These are phyloP conservation scores for Trichoplusia ni DNA, from an alignment of 1,140 invertebrate species.

Conservation along the genomic window DNA sequence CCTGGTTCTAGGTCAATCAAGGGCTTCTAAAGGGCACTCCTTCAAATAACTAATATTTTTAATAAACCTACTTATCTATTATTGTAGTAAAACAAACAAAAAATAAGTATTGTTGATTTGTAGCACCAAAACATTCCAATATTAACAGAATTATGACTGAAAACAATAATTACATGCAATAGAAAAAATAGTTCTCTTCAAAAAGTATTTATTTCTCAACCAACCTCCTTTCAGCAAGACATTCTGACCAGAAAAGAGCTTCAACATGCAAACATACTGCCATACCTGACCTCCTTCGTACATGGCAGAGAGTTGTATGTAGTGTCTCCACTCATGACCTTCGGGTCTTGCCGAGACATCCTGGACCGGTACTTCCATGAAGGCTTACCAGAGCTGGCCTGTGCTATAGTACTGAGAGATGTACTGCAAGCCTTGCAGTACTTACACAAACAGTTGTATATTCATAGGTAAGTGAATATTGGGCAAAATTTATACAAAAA, in stretches of 20 bases:
- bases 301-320: conserved; percentile 88
- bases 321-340: conserved; percentile 90
- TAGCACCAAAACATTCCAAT: no score
- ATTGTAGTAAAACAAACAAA: no score
- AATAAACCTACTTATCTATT: no score
- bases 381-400: conserved; percentile 89
- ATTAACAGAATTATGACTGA: no score
- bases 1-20: conserved; percentile 25
- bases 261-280: conserved; percentile 90
- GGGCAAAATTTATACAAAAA: no score
- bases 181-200: no score
- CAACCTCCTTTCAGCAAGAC: conserved; percentile 88
- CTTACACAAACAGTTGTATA: conserved; percentile 91
- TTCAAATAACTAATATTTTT: no score
- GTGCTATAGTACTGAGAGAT: conserved; percentile 90
- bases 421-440: conserved; percentile 91
- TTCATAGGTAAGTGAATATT: conserved; percentile 87
- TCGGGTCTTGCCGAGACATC: conserved; percentile 90
- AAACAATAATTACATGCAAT: no score
- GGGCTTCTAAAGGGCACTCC: conserved; percentile 21
- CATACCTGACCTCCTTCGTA: conserved; percentile 88
- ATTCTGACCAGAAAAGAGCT: conserved; percentile 88
- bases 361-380: conserved; percentile 89
- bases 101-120: no score
- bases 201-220: no score